Base-by-base conservation (phyloP, 2,113 vertebrate genomes). In the Seriola rivoliana region DNA sequence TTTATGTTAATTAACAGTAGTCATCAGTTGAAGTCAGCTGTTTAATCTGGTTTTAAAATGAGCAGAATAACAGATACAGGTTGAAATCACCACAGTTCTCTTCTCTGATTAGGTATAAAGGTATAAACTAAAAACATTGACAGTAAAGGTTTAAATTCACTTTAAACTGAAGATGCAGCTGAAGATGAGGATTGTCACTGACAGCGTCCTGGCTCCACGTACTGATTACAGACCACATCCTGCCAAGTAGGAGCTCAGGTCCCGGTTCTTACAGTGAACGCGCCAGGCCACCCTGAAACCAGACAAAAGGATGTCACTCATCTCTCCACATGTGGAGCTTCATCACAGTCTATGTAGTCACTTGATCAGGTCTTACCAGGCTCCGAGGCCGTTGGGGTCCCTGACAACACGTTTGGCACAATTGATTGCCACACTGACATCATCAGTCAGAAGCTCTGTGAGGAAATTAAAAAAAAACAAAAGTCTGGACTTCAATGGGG, bases 241-340 rank as follows among this genome's bases (percentile, higher is more conserved):
- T 0, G 21, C 8, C 42, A 91, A 0, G 5, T 87, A 91, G 8
- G 59, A 4, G 5, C 70, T 84, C 32, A 90, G 12, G 38, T 91
- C 80, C 0, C 1, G 70, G 36, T 40, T 8, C 25, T 62, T 0
- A n/a, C 90, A 90, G 71, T 80, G 12, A 12, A 0, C 0, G 0
- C 3, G 5, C 90, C 88, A 91, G 48, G 67, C 90, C 54, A 87
- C 85, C 90, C 90, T 91, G 67, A 74, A 91, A 87, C 8, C 79
- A 85, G 5, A 74, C 25, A 82, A 3, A 62, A 0, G 6, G 3
- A 21, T 0, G 1, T 66, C 7, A 66, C 0, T 55, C 38, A 44
- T 50, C 11, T 66, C 2, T 52, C 16, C 32, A 46, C 16, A 55
- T n/a, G 6, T 19, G 12, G 38, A 38, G 2, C 11, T 58, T 16